Evolutionary conservation across 2,113 vertebrate species (phyloP), one percentile per base, ranked within the genome.

Genomic region (Takifugu bimaculatus): DNA sequence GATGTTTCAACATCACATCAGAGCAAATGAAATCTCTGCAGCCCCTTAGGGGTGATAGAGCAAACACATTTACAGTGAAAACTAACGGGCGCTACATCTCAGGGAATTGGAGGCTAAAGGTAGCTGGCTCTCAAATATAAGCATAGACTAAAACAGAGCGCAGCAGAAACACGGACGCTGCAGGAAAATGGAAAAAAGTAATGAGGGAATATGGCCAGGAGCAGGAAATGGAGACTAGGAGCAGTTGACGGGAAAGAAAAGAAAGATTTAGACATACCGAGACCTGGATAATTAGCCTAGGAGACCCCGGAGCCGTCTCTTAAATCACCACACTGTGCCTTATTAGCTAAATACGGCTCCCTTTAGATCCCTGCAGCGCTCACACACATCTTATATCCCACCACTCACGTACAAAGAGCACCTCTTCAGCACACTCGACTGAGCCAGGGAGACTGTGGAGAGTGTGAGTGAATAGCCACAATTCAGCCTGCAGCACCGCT

Each of bases 221-320:
- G 68, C 54, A 65, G 51, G 13, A 61, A 64, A 65, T 54, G 56
- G 45, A 60, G 60, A 47, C 44, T 29, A 26, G 42, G 57, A 76
- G 62, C n/a, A 54, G 65, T 55, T 66, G 69, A 65, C 25, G 14
- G 50, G 76, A 43, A 70, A 67, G 56, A 70, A 78, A 69, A 54
- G 54, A 65, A 79, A 79, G 64, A 42, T 79, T 75, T 54, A 60
- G 72, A 71, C 56, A 53, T 14, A 63, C 42, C n/a, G 62, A 77
- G 68, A 78, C 75, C 65, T 64, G 65, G 70, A 68, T 75, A 80
- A 86, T 82, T 78, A 86, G 79, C 65, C 76, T 50, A 62, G 63
- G 72, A 82, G 60, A 72, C 70, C 32, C 60, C 9, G 10, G 61
- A 72, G 74, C 57, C 67, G 58, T 63, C 54, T 63, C 56, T 72